Evolutionary conservation across 2,888 invertebrate genomes (phyloP), one percentile per base, ranked within the genome.

Genomic region (Neria commutata): DNA sequence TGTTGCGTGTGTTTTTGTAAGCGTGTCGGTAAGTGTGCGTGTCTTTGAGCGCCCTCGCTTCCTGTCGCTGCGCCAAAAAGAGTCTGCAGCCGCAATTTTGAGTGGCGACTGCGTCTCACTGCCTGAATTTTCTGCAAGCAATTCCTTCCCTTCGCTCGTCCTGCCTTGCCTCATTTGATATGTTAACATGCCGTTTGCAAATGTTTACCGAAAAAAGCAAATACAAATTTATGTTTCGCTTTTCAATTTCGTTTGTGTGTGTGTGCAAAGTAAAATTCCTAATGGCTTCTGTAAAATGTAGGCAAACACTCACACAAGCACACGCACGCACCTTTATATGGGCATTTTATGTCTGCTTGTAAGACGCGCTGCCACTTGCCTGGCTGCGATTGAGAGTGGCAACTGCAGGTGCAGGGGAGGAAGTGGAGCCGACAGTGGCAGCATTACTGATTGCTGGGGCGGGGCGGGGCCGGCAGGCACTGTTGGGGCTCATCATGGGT

Each of bases 121-220:
- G 37, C n/a, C 16, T 26, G 24, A 6, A 37, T 29, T 33, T 33
- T 54, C 21, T 46, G 23, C 46, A 53, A 53, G 42, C 29, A 29
- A 42, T 53, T 53, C 24, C 16, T 24, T 51, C 37, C 37, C n/a
- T n/a, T n/a, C n/a, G n/a, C 29, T 17, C n/a, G 17, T 54, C 16
- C 26, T 3, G 42, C 42, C 34, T 5, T 50, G 11, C 4, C 33
- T 29, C 34, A 16, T 42, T 33, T 66, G 69, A 63, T 61, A 62
- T 74, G 71, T 69, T 68, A 73, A 73, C 72, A 74, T 69, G 65
- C 73, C 67, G 64, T 64, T 58, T 72, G 73, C 73, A 73, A 69
- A 64, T 73, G 73, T 73, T 74, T 67, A 52, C 67, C 66, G 54
- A 66, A 56, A 49, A 24, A 48, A 26, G 33, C 48, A 34, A 60